Conservation (phyloP, 2,113 vertebrate genomes). For the Raja brachyura region DNA sequence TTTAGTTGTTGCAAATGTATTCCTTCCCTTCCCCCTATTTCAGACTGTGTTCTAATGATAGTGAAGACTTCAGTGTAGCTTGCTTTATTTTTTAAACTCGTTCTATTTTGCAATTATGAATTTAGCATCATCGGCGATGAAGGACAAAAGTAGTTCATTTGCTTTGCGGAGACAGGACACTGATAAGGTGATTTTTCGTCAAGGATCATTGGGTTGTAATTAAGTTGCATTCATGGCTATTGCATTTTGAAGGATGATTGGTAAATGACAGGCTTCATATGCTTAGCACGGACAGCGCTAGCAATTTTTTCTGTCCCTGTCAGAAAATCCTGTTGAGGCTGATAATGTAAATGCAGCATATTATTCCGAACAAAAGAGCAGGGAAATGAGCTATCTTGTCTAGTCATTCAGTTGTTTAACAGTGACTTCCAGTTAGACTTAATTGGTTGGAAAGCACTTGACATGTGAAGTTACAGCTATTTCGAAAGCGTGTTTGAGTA, state of each 20-base stretch:
- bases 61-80: slow-evolving; percentile 9
- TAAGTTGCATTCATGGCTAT: slow-evolving; percentile 78
- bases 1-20: neutral
- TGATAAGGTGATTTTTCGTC: slow-evolving; percentile 73
- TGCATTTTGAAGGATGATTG: slow-evolving; percentile 78
- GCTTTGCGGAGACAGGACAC: slow-evolving; percentile 67
- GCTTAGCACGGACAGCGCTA: slow-evolving; percentile 68
- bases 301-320: slow-evolving; percentile 60
- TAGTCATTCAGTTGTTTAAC: slow-evolving; percentile 98
- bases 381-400: slow-evolving; percentile 97
- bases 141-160: slow-evolving; percentile 66
- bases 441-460: slow-evolving; percentile 99
- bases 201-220: slow-evolving; percentile 78
- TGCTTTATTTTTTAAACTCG: slow-evolving; percentile 33
- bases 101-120: slow-evolving; percentile 60
- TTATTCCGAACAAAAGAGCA: slow-evolving; percentile 87
- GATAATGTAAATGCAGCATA: slow-evolving; percentile 90
- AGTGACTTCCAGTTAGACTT: slow-evolving; percentile 86
- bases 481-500: slow-evolving; percentile 83
- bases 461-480: slow-evolving; percentile 99
- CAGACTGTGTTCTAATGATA: slow-evolving; percentile 7
- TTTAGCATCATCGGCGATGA: slow-evolving; percentile 61
- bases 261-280: slow-evolving; percentile 77
- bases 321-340: slow-evolving; percentile 81
- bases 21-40: neutral